These are phyloP conservation scores for Calliopsis andreniformis DNA, from an alignment of 1,140 invertebrate species.

Conservation along the genomic window DNA sequence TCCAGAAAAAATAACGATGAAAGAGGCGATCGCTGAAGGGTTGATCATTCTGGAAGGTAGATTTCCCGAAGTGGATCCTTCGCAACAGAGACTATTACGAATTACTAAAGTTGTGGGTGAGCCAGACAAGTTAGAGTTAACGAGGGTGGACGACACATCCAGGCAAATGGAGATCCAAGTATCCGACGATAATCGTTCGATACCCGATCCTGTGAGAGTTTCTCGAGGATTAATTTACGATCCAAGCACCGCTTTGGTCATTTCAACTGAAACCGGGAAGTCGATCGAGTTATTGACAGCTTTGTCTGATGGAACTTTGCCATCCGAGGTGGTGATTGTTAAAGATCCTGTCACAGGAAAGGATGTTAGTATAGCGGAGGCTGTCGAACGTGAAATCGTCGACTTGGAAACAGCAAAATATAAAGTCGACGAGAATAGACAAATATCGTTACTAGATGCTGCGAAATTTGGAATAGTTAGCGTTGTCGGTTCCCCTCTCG, in stretches of 20 bases:
- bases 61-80: constrained; percentile 75
- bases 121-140: constrained; percentile 86
- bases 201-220: constrained; percentile 86
- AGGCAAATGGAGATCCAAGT: constrained; percentile 78
- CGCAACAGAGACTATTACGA: constrained; percentile 83
- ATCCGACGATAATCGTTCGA: constrained; percentile 79
- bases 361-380: constrained; percentile 88
- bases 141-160: constrained; percentile 78
- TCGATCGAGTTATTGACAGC: constrained; percentile 87
- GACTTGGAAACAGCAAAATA: constrained; percentile 88
- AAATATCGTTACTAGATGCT: constrained; percentile 88
- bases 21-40: constrained; percentile 88
- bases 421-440: constrained; percentile 84
- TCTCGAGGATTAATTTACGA: constrained; percentile 88
- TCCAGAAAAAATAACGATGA: constrained; percentile 86
- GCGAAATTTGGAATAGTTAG: constrained; percentile 87
- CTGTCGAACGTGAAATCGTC: constrained; percentile 88
- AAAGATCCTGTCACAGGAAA: constrained; percentile 88
- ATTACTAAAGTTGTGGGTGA: constrained; percentile 84
- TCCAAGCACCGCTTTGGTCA: constrained; percentile 87
- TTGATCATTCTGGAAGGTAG: constrained; percentile 85
- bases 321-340: constrained; percentile 87
- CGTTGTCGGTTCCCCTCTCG: constrained; percentile 87
- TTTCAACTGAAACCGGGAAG: constrained; percentile 87
- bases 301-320: constrained; percentile 85